Base-by-base conservation (phyloP, 2,797 vertebrate species). In the Thalassophryne amazonica region DNA sequence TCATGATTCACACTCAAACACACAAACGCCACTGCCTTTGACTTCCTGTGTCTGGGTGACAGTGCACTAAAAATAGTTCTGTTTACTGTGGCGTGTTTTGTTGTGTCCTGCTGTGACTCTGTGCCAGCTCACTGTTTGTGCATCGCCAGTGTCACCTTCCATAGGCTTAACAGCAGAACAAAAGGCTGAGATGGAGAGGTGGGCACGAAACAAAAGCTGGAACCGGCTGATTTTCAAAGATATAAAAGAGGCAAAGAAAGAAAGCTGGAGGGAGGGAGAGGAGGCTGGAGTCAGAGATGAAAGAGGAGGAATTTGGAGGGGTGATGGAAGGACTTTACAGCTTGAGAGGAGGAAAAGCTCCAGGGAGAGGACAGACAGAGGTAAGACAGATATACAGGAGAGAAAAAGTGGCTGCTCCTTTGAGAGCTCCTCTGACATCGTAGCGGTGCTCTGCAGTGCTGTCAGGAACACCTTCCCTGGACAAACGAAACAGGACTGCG, bases 391-490 rank as follows among this genome's bases (percentile, higher is more conserved):
- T 13, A 48, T n/a, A 34, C 10, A 42, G 15, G 32, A 17, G 16
- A 15, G 27, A 46, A 14, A 50, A 30, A 49, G 54, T 14, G 4
- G 31, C 22, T 41, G 50, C 50, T 73, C 54, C 64, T 72, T 42
- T 58, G 69, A 73, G 52, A 61, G 35, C 62, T 55, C 38, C 48
- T 53, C 32, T 51, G 21, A n/a, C n/a, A 52, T 62, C 56, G 56
- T 60, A 64, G 73, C 14, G 16, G 61, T 54, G 63, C 69, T 76
- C 50, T 65, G 35, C 59, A 68, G 68, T 37, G 47, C 71, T 81
- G 78, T 81, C 78, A 77, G 70, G 76, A 73, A 74, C 78, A 71
- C 71, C 78, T 75, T 78, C 51, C 69, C 55, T 4, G 60, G 70
- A 82, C 78, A 55, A 69, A 49, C 65, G 77, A 76, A 85, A 73